Evolutionary conservation across 1,140 invertebrate genomes (phyloP), one percentile per base, ranked within the genome.

Genomic region (Bombus cullumanus): DNA sequence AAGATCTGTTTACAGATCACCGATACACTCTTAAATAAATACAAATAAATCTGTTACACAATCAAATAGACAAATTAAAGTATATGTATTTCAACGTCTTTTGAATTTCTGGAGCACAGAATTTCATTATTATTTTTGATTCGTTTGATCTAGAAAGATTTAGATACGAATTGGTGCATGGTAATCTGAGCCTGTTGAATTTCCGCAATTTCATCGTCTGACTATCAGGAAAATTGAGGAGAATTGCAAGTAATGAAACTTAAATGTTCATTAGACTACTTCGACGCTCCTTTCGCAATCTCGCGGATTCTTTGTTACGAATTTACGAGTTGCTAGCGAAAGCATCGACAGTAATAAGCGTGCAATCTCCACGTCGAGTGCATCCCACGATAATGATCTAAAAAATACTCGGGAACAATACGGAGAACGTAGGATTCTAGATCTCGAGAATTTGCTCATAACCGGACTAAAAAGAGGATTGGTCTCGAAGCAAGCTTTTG

Each of bases 341-440:
- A 92, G 90, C 85, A 88, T 84, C 82, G 79, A 79, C 81, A 86
- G 78, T 90, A 92, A 92, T 75, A 74, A 89, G 72, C 87, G 78
- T 89, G 83, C 89, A 91, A 92, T 90, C 86, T 86, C 81, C 83
- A 69, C 86, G 89, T 88, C 69, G 86, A 92, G 83, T 78, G 79
- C 85, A 87, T 89, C 86, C 90, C 86, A 89, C 89, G 85, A 91
- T 91, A 85, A 86, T 84, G 53, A 72, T 72, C 53, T 88, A 83
- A 59, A 77, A 79, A 84, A 31, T 12, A 10, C 18, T 22, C 5
- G 12, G 43, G 25, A 75, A 75, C 43, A 75, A 75, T 57, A 57
- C 43, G 22, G 47, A 13, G 13, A 37, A 53, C 25, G 31, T 28
- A 57, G n/a, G 28, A 25, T 47, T 31, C 39, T 41, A 28, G 28